These are phyloP conservation scores for Liopterus haemorrhoidalis DNA, from an alignment of 2,888 invertebrate genomes.

Conservation along the genomic window DNA sequence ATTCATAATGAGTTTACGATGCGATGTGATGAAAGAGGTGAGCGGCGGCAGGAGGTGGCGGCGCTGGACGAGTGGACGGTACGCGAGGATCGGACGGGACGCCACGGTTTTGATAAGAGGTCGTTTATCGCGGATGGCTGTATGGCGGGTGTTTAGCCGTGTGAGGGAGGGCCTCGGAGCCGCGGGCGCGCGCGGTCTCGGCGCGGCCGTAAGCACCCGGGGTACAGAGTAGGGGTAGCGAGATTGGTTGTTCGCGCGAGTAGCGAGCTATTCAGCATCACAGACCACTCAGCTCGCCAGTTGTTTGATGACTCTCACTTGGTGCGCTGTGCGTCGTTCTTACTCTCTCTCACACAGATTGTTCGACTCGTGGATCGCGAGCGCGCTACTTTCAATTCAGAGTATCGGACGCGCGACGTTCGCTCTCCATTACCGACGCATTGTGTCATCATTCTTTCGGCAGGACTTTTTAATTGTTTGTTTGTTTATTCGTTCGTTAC, in stretches of 20 bases:
- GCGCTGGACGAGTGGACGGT: conserved; percentile 3
- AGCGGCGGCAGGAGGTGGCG: conserved; percentile 1
- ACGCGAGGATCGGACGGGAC: too few relatives aligned
- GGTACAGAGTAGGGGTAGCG: conserved; percentile 21
- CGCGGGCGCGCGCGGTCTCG: conserved; percentile 26
- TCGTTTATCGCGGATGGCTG: too few relatives aligned
- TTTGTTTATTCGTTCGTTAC: not conserved
- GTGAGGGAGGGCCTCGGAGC: conserved; percentile 28
- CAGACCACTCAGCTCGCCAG: conserved; percentile 24
- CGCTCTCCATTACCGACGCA: not conserved
- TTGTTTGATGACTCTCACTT: conserved; percentile 25
- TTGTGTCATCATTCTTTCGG: not conserved
- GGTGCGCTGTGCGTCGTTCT: conserved; percentile 20
- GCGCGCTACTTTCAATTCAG: conserved; percentile 5
- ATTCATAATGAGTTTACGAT: too few relatives aligned
- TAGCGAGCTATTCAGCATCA: conserved; percentile 25
- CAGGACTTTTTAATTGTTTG: not conserved
- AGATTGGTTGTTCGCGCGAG: conserved; percentile 25
- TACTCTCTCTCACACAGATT: too few relatives aligned
- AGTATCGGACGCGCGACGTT: not conserved
- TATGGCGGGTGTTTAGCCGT: conserved; percentile 13
- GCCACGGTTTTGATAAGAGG: too few relatives aligned
- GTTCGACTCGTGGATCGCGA: too few relatives aligned
- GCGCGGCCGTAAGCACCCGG: conserved; percentile 18
- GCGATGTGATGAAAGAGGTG: too few relatives aligned